Conservation (phyloP, 2,113 vertebrate species). For the Henicopernis longicauda region DNA sequence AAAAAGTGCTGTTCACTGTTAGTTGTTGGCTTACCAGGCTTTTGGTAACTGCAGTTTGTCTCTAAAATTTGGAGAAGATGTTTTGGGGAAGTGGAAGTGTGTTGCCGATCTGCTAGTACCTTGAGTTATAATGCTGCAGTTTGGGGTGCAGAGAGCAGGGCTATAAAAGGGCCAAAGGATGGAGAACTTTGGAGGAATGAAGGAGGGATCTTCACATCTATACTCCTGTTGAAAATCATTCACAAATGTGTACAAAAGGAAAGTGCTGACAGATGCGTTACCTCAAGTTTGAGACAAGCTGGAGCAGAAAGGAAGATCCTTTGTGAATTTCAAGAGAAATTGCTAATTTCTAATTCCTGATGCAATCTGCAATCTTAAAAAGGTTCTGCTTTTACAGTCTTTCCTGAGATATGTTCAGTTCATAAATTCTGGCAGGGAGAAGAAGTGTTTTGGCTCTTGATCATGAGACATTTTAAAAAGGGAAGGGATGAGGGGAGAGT, state of each 20-base stretch:
- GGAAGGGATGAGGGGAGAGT: neutral
- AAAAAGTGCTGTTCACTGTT: neutral
- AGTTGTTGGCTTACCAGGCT: neutral
- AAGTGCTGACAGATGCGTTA: neutral
- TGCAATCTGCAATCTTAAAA: neutral
- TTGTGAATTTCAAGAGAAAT: neutral
- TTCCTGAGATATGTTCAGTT: neutral
- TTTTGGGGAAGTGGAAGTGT: neutral
- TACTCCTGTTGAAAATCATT: neutral
- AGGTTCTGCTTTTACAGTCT: neutral
- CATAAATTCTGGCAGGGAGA: slow-evolving; percentile 34
- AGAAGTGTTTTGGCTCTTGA: slow-evolving; percentile 59
- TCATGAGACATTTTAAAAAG: slow-evolving; percentile 30
- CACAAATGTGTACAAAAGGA: neutral
- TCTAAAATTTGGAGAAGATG: neutral
- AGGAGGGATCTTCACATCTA: neutral
- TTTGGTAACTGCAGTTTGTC: neutral
- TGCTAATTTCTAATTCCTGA: neutral
- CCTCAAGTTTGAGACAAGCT: neutral
- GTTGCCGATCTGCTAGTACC: neutral
- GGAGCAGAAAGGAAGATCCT: neutral
- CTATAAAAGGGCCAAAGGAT: neutral
- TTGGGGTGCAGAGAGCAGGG: neutral
- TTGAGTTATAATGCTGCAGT: neutral
- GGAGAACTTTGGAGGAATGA: neutral